Base-by-base conservation (phyloP, 2,888 invertebrate species). In the Papilio gigon region DNA sequence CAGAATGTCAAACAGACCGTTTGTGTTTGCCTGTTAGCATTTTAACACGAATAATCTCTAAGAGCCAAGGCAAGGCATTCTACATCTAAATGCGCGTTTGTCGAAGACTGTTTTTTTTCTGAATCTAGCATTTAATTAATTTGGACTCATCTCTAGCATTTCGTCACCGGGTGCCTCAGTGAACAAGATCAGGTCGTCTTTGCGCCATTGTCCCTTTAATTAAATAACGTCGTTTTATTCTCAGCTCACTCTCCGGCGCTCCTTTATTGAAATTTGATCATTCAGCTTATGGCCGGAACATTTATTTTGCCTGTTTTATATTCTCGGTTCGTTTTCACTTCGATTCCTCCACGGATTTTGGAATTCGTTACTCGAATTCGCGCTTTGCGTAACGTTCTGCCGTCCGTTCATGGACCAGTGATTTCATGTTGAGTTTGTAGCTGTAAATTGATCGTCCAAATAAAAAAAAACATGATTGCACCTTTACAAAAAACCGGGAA, bases 111-210 rank as follows among this genome's bases (percentile, higher is more conserved):
- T 35, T 35, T 4, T 11, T 33, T 33, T 8, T 6, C 33, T 8
- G n/a, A 33, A 33, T 40, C n/a, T 40, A 40, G 14, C 12, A 11
- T 40, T 40, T 47, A 12, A 11, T 47, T 47, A 5, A 47, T 47
- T 47, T 22, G 25, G 12, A 25, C 5, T 25, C 25, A 12, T 12
- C 22, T 25, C 4, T 27, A n/a, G 50, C 50, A 25, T 27, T 53
- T 50, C 50, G 50, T 42, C 40, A 40, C 17, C 40, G 44, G 33
- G 47, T 33, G 47, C 22, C 35, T 47, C 44, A n/a, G n/a, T 47
- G 58, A 47, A 47, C 25, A 11, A 60, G 44, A 59, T 47, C 22
- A 30, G 59, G 85, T 86, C 86, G 86, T 85, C 83, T 84, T 81
- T 75, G 14, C 17, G 20, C 35, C 20, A 12, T n/a, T n/a, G 40